phyloP scores from a whole-genome alignment of 1,140 invertebrate genomes.

The Oncopeltus fasciatus region DNA sequence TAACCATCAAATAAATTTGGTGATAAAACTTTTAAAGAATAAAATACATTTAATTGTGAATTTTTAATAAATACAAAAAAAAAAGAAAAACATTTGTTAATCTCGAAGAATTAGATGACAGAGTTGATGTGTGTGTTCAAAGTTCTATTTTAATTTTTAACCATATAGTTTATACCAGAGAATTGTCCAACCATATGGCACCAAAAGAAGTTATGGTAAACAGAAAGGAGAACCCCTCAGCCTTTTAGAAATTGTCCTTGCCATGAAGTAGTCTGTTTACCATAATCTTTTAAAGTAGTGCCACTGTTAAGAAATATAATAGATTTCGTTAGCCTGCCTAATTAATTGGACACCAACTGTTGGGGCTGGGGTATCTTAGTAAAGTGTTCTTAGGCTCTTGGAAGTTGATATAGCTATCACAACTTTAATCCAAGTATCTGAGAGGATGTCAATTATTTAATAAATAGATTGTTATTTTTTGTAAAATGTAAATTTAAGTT shows the following conservation, averaged over 20 bases:
- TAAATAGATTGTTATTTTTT: background rate
- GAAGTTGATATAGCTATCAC: background rate
- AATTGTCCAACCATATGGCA: constrained; percentile 13
- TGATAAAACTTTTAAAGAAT: constrained; percentile 15
- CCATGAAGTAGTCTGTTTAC: background rate
- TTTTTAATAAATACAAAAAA: constrained; percentile 13
- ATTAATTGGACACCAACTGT: constrained; percentile 11
- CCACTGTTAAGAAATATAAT: constrained; percentile 2
- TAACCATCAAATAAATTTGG: constrained; percentile 12
- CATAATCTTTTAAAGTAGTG: background rate
- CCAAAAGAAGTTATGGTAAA: background rate
- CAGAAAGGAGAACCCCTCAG: background rate
- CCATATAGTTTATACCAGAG: constrained; percentile 12
- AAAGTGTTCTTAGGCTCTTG: background rate
- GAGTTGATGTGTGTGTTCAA: constrained; percentile 20
- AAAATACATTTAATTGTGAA: constrained; percentile 16
- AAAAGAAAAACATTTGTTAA: constrained; percentile 20
- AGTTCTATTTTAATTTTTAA: constrained; percentile 17
- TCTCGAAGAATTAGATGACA: constrained; percentile 18
- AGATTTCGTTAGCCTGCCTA: constrained; percentile 13
- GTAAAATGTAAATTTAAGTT: background rate
- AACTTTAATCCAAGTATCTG: background rate
- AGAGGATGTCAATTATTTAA: constrained; percentile 3
- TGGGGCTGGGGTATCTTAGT: constrained; percentile 6
- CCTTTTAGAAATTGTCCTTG: background rate